Evolutionary conservation across 2,888 invertebrate genomes (phyloP), one percentile per base, ranked within the genome.

Genomic region (Hoplodrina ambigua): DNA sequence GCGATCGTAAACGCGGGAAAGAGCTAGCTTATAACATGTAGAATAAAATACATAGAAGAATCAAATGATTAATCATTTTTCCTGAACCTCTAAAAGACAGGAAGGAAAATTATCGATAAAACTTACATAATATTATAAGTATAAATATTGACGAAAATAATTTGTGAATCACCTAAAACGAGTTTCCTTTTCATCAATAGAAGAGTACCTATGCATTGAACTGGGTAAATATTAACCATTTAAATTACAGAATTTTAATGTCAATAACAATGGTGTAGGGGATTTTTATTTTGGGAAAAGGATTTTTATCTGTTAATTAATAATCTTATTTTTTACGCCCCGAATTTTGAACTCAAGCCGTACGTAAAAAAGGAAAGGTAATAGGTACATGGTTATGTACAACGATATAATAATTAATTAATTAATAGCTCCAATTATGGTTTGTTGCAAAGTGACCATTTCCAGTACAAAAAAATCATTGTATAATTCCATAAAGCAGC

Each of bases 51-150:
- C 13, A 41, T 41, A 11, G 13, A 41, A 17, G 30, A 55, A 37
- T 55, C 15, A 13, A 50, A 52, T 3, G n/a, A 41, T 69, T 46
- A 81, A 67, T 78, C 37, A 67, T 72, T 78, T 59, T 60, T 53
- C 41, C 37, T 52, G 49, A 46, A 61, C 59, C 59, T 56, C 64
- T 81, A 63, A 53, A 17, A 57, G 11, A 4, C 17, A 58, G 25
- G 11, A 67, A 61, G 30, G 13, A 62, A 20, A 52, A 13, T n/a
- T 13, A 30, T 25, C 2, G 20, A 4, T 41, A 69, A 37, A 15
- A 25, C 17, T 17, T 50, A 41, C 13, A 2, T n/a, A 20, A 52
- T 13, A 20, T 19, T 53, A 13, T 20, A 6, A 49, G 0, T 8
- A 63, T 30, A 30, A 15, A 15, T 70, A 41, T 37, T 46, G 46